Evolutionary conservation across 2,797 vertebrate genomes (phyloP).

Genomic region (Lithobates sylvaticus): DNA sequence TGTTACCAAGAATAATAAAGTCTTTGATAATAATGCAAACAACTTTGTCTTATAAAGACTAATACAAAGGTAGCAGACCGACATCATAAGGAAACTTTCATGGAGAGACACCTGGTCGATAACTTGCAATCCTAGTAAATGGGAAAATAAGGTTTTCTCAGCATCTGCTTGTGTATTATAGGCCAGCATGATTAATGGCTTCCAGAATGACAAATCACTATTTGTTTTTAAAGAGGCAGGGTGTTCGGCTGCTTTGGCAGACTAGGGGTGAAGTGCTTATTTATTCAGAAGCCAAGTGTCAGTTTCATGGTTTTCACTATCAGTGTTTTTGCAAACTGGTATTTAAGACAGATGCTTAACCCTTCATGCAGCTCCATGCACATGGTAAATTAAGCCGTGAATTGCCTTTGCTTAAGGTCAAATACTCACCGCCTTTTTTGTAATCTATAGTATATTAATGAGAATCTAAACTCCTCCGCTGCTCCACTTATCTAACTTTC

Average conservation of each 20-base stretch:
- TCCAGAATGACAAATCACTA: slow-evolving; percentile 43
- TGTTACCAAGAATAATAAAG: slow-evolving; percentile 29
- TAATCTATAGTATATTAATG: too few species aligned
- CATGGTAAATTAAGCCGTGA: background rate
- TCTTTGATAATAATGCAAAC: slow-evolving; percentile 22
- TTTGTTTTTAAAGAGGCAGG: slow-evolving; percentile 51
- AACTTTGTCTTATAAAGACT: slow-evolving; percentile 34
- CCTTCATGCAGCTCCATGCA: background rate
- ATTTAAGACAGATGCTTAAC: slow-evolving; percentile 28
- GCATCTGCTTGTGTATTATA: slow-evolving; percentile 47
- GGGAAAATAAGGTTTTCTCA: slow-evolving; percentile 49
- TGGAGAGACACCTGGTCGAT: slow-evolving; percentile 34
- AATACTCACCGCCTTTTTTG: background rate
- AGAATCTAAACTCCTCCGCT: too few species aligned
- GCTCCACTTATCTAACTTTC: too few species aligned
- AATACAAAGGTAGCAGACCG: slow-evolving; percentile 43
- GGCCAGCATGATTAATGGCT: slow-evolving; percentile 42
- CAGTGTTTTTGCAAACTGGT: slow-evolving; percentile 8
- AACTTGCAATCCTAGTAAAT: slow-evolving; percentile 20
- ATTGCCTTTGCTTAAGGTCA: background rate
- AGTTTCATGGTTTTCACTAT: slow-evolving; percentile 17
- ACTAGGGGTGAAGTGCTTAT: slow-evolving; percentile 25
- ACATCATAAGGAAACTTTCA: slow-evolving; percentile 40
- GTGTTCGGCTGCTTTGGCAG: slow-evolving; percentile 18
- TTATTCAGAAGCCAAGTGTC: slow-evolving; percentile 49